phyloP scores from a whole-genome alignment of 1,140 invertebrate genomes.

The Heliconius hermathena region DNA sequence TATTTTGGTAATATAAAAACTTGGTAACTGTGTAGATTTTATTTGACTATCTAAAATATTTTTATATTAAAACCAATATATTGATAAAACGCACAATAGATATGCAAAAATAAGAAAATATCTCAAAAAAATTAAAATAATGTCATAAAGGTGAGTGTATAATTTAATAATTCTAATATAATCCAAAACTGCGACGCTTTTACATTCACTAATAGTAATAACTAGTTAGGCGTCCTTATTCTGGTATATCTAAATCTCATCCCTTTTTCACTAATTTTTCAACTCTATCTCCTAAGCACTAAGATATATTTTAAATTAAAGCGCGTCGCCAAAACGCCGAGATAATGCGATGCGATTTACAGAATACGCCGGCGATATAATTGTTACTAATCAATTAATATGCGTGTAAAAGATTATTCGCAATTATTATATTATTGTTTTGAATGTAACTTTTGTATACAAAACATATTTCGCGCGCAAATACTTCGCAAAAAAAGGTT shows the following conservation, averaged over 20 bases:
- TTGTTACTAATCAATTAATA: conserved; percentile 33
- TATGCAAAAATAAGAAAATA: no score
- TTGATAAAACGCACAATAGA: no score
- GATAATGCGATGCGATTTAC: conserved; percentile 48
- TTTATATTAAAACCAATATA: no score
- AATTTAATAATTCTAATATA: conserved; percentile 18
- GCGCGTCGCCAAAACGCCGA: conserved; percentile 28
- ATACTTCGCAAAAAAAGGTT: conserved; percentile 52
- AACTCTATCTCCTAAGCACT: conserved; percentile 43
- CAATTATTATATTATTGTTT: not conserved
- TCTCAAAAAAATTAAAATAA: no score
- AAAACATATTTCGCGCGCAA: conserved; percentile 53
- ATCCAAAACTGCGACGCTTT: conserved; percentile 1
- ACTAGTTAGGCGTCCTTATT: conserved; percentile 56
- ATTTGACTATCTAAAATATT: no score
- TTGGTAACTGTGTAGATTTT: no score
- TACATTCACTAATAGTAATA: conserved; percentile 35
- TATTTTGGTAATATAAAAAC: no score
- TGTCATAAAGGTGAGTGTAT: not conserved
- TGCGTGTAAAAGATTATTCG: not conserved
- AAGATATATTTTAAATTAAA: conserved; percentile 49
- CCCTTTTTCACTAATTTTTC: conserved; percentile 36
- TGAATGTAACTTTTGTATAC: not conserved
- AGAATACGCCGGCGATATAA: conserved; percentile 55
- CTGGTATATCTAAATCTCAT: conserved; percentile 42